Conservation (phyloP, 2,113 vertebrate genomes). For the Oriolus oriolus region DNA sequence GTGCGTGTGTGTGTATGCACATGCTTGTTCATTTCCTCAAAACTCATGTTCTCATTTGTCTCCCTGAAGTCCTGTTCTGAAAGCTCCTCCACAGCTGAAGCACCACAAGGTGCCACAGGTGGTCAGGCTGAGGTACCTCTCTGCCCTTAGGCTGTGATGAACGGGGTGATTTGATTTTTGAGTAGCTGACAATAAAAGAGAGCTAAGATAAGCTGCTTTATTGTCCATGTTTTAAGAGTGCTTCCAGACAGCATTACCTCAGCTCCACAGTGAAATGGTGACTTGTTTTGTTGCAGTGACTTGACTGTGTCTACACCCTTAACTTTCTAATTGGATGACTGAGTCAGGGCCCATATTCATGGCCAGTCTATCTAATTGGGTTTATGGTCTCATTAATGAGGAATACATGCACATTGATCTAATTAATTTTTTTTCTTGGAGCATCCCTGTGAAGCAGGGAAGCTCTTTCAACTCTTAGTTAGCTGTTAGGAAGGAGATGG, state of each 20-base stretch:
- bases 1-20: accelerated
- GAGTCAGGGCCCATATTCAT: background rate
- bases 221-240: background rate
- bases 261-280: background rate
- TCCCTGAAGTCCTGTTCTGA: background rate
- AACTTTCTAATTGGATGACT: background rate
- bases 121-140: background rate
- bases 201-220: background rate
- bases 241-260: background rate
- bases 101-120: background rate
- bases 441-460: background rate
- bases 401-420: background rate
- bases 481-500: background rate
- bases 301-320: background rate
- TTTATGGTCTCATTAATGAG: background rate
- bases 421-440: background rate
- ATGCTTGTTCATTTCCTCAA: background rate
- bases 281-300: background rate
- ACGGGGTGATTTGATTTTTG: background rate
- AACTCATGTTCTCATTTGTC: background rate
- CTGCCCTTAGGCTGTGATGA: background rate
- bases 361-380: background rate
- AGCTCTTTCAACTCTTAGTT: background rate
- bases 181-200: background rate
- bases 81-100: background rate